Conservation (phyloP, 2,888 invertebrate species). For the Papilio protenor region DNA sequence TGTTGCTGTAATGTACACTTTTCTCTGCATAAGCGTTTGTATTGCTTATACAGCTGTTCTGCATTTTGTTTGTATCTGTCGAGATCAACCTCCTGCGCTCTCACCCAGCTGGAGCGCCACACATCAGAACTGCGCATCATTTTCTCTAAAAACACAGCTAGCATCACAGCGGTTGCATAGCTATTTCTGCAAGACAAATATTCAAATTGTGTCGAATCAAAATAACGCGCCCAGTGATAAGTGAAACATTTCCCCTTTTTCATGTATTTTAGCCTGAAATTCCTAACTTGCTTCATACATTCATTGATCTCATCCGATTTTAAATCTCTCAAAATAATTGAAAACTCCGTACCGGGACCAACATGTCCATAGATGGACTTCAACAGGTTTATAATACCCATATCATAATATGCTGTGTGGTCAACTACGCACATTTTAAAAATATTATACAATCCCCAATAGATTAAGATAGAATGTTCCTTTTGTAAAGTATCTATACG, state of each 20-base stretch:
- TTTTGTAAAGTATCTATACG: slow-evolving; percentile 21
- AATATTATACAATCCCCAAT: slow-evolving; percentile 42
- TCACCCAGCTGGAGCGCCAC: slow-evolving; percentile 49
- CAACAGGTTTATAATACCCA: slow-evolving; percentile 49
- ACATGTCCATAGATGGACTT: slow-evolving; percentile 31
- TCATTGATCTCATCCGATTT: slow-evolving; percentile 44
- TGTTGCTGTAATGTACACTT: neutral
- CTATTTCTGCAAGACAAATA: slow-evolving; percentile 47
- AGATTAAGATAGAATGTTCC: neutral
- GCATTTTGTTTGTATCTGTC: slow-evolving; percentile 22
- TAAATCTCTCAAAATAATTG: slow-evolving; percentile 39
- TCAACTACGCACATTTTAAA: slow-evolving; percentile 46
- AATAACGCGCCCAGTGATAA: slow-evolving; percentile 49
- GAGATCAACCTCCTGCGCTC: slow-evolving; percentile 23
- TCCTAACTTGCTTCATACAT: slow-evolving; percentile 43
- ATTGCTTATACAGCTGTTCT: slow-evolving; percentile 7
- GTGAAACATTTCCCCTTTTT: slow-evolving; percentile 37
- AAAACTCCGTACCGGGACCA: neutral
- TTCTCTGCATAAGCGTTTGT: neutral
- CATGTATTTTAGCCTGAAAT: slow-evolving; percentile 44
- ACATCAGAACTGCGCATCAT: slow-evolving; percentile 28
- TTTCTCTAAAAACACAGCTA: slow-evolving; percentile 47
- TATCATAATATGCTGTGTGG: slow-evolving; percentile 47
- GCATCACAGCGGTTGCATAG: slow-evolving; percentile 46
- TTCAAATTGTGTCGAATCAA: slow-evolving; percentile 46